Conservation (phyloP, 2,888 invertebrate species). For the Leptopilina syphax region DNA sequence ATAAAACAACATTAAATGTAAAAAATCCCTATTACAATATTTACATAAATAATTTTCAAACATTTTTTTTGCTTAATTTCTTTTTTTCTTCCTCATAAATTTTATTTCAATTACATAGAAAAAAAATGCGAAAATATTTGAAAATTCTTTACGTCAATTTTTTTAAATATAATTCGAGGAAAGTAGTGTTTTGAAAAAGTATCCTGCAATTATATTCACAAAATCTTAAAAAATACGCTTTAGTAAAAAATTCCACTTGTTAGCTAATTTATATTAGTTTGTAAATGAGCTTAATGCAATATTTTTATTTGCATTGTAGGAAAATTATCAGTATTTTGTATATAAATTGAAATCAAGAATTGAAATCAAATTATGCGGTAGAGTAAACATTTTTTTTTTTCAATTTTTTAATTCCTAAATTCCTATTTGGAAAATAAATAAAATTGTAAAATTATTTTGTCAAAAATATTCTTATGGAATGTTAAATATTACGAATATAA, state of each 20-base stretch:
- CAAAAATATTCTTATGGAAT: background rate
- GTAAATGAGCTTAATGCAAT: background rate
- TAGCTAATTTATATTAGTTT: background rate
- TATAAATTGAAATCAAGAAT: background rate
- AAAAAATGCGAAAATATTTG: background rate
- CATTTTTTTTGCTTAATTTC: background rate
- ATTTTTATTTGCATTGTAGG: background rate
- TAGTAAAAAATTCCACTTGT: constrained; percentile 9
- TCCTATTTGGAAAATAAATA: background rate
- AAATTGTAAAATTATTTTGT: background rate
- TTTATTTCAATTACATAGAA: too few relatives aligned
- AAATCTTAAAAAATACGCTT: background rate
- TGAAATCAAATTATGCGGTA: background rate
- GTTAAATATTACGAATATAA: background rate
- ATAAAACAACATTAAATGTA: background rate
- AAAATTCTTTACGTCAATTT: background rate
- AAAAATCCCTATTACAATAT: background rate
- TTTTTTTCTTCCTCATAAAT: background rate
- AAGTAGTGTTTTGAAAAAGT: background rate
- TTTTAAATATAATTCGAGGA: background rate
- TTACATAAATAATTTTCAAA: constrained; percentile 1
- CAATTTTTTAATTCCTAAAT: background rate
- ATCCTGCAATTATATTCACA: background rate
- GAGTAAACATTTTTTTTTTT: background rate
- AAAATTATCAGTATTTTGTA: background rate